A percentile compares a stretch with the other conserved stretches of the same genome.
Evolutionary conservation across 30 jellyfish, hydroid and myxozoan genomes (phyloP).

Genomic region (Chironex yamaguchii): DNA sequence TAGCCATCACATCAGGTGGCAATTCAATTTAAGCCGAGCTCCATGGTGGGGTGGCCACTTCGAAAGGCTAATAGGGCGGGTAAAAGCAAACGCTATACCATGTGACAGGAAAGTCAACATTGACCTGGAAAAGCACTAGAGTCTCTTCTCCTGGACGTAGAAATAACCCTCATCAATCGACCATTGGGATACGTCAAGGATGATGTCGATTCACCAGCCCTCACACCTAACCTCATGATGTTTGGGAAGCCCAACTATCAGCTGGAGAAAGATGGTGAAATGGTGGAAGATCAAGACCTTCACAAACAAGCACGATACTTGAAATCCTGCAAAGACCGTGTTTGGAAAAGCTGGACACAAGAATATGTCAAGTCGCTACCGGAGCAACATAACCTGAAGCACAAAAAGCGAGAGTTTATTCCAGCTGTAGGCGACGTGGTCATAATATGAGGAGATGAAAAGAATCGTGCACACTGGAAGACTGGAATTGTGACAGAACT

Average conservation of each 20-base stretch:
- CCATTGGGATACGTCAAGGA: constrained; percentile 51
- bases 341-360: constrained; percentile 56
- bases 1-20: constrained; percentile 61
- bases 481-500: too few relatives aligned
- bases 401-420: too few relatives aligned
- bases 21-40: constrained; percentile 63
- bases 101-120: constrained; percentile 15
- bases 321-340: constrained; percentile 17
- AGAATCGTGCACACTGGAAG: too few relatives aligned
- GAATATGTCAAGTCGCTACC: constrained; percentile 63
- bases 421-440: too few relatives aligned
- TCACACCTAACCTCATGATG: constrained; percentile 56
- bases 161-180: constrained; percentile 38
- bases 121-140: constrained; percentile 11
- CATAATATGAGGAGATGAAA: too few relatives aligned
- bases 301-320: constrained; percentile 23
- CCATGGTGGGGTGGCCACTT: constrained; percentile 78
- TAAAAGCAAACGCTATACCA: constrained; percentile 42
- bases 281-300: constrained; percentile 31
- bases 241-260: constrained; percentile 30
- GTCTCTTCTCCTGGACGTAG: constrained; percentile 22
- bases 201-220: constrained; percentile 35
- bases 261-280: constrained; percentile 15
- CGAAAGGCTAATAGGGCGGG: constrained; percentile 51
- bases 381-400: too few relatives aligned